Percentiles rank a stretch among this genome's conserved stretches.
Conservation (phyloP, 2,797 vertebrate genomes). For the Benthosema pterotum region DNA sequence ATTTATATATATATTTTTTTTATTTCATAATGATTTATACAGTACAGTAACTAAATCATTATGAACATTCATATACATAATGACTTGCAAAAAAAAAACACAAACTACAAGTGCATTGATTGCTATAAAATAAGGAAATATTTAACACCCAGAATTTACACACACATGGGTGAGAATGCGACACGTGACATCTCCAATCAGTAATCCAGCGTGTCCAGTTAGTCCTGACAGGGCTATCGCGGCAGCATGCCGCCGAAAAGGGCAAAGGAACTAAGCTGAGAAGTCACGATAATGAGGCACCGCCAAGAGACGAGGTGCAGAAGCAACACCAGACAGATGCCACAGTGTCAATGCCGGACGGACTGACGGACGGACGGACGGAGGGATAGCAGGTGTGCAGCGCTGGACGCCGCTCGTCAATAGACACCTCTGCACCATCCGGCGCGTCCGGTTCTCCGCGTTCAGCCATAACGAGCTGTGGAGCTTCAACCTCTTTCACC, state of each 20-base stretch:
- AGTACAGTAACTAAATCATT: no score
- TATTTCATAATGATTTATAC: no score
- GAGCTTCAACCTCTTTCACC: slow-evolving; percentile 30
- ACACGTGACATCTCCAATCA: slow-evolving; percentile 10
- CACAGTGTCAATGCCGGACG: slow-evolving; percentile 46
- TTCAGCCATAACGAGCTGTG: slow-evolving; percentile 57
- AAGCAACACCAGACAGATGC: slow-evolving; percentile 24
- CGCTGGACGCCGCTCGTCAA: slow-evolving; percentile 40
- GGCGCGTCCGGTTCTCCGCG: slow-evolving; percentile 24
- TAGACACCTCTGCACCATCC: slow-evolving; percentile 44
- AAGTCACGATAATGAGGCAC: slow-evolving; percentile 49
- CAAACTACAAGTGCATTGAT: no score
- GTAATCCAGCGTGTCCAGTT: slow-evolving; percentile 11
- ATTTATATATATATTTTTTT: no score
- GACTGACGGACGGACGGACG: slow-evolving; percentile 33
- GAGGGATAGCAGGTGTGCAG: slow-evolving; percentile 38
- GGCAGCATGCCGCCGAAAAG: slow-evolving; percentile 13
- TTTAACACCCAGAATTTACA: no score
- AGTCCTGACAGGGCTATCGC: slow-evolving; percentile 29
- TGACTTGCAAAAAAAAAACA: no score
- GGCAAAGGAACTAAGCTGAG: slow-evolving; percentile 12
- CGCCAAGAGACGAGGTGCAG: slow-evolving; percentile 35
- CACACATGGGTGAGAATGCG: neutral
- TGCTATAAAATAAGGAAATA: no score
- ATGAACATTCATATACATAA: no score